phyloP scores from a whole-genome alignment of 2,888 invertebrate species.

The Steinernema hermaphroditum region DNA sequence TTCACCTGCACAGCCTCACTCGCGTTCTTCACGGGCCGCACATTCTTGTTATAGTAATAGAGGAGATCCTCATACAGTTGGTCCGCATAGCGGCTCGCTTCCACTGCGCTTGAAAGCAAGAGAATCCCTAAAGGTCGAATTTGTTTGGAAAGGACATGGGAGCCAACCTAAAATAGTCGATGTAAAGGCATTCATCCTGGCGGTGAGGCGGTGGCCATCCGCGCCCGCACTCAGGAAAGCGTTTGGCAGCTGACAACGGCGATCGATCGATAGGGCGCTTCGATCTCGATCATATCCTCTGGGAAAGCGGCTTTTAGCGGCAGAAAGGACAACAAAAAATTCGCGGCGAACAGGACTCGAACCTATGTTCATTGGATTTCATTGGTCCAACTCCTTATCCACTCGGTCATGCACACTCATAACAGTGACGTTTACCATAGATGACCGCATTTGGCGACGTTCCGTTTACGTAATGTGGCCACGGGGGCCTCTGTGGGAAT shows the following conservation, averaged over 20 bases:
- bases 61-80: constrained; percentile 66
- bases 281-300: background rate
- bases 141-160: no score
- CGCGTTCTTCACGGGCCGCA: constrained; percentile 63
- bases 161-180: no score
- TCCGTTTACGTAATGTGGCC: constrained; percentile 4
- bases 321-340: no score
- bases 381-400: constrained; percentile 74
- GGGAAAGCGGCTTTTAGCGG: background rate
- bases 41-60: constrained; percentile 66
- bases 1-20: constrained; percentile 62
- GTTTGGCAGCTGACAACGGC: constrained; percentile 17
- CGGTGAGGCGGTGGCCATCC: no score
- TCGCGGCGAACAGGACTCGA: constrained; percentile 71
- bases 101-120: no score
- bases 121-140: no score
- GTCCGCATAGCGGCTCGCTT: no score
- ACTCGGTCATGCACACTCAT: constrained; percentile 69
- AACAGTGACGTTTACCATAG: no score
- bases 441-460: background rate
- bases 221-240: background rate
- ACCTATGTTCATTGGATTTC: constrained; percentile 75
- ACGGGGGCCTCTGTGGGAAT: constrained; percentile 16
- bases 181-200: no score
- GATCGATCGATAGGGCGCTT: constrained; percentile 9